Conservation (phyloP, 2,113 vertebrate species). For the Embiotoca jacksoni region DNA sequence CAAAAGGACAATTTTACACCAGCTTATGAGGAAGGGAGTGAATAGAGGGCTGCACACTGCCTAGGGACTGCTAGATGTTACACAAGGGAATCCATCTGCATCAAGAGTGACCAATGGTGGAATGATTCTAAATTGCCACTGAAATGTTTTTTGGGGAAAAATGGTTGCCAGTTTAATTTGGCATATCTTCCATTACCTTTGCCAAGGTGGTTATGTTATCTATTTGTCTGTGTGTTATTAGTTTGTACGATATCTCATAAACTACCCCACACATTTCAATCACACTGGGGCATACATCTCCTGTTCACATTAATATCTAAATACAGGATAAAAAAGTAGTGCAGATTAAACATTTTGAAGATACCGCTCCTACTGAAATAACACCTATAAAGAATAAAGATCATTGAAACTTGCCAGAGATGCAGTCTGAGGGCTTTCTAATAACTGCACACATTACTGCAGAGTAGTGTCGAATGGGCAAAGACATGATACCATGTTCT, state of each 20-base stretch:
- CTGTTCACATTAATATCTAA: too few species aligned
- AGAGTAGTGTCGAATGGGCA: background rate
- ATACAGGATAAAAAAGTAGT: too few species aligned
- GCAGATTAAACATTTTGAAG: background rate
- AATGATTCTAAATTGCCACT: conserved; percentile 76
- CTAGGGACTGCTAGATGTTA: conserved; percentile 71
- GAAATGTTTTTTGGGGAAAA: conserved; percentile 58
- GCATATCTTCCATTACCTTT: conserved; percentile 27
- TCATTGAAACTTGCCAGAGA: background rate
- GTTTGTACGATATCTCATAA: background rate
- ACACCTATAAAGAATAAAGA: background rate
- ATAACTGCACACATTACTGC: background rate
- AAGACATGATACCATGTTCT: background rate
- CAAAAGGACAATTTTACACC: conserved; percentile 80
- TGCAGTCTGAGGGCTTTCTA: background rate
- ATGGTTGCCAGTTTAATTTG: conserved; percentile 34
- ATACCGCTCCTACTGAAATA: background rate
- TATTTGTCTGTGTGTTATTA: background rate
- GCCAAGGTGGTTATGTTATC: conserved; percentile 1
- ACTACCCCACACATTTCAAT: conserved; percentile 18
- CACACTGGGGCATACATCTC: background rate
- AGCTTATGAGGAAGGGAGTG: conserved; percentile 75
- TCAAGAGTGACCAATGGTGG: conserved; percentile 69
- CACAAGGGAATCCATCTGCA: conserved; percentile 75
- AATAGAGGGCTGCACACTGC: conserved; percentile 62